Evolutionary conservation across 2,797 vertebrate genomes (phyloP), one percentile per base, ranked within the genome.

Genomic region (Alca torda): DNA sequence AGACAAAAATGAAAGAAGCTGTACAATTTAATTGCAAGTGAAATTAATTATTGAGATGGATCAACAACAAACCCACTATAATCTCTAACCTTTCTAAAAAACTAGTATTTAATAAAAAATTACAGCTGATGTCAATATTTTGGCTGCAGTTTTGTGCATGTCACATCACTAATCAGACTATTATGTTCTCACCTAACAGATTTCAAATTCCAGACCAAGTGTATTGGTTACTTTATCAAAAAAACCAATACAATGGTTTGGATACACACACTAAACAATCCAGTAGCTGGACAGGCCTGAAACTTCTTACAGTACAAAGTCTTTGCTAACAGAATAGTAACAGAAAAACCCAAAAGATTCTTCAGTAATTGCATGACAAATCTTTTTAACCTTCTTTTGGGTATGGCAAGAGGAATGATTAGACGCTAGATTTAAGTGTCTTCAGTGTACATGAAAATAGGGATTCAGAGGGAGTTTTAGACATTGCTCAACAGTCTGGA

Each of bases 231-330:
- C 11, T 6, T 54, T 41, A 67, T 20, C 68, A 93, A 19, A 67
- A 86, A 86, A 83, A 21, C 28, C 28, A 78, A 11, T 4, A 37
- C 12, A 60, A 35, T 15, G 26, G 13, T 70, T 87, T 59, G 45
- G 41, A 89, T 35, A 75, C 3, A 16, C 2, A 60, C 6, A 45
- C 6, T 63, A 45, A 63, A 51, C 24, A 77, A 39, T 2, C 28
- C 4, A 30, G 28, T 11, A 73, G 25, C 31, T 67, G 67, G 30
- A 63, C 12, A 67, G 28, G 43, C 19, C 24, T 37, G 16, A 50
- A 77, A 57, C 25, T 57, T 53, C 43, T n/a, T 14, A 24, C 0
- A 0, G 26, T 17, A 51, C 5, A 11, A 78, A 79, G 37, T 11
- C 63, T 68, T 75, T 69, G 63, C n/a, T 61, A 90, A 53, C 9